Evolutionary conservation across 2,888 invertebrate species (phyloP).

Genomic region (Tuberolachnus salignus): DNA sequence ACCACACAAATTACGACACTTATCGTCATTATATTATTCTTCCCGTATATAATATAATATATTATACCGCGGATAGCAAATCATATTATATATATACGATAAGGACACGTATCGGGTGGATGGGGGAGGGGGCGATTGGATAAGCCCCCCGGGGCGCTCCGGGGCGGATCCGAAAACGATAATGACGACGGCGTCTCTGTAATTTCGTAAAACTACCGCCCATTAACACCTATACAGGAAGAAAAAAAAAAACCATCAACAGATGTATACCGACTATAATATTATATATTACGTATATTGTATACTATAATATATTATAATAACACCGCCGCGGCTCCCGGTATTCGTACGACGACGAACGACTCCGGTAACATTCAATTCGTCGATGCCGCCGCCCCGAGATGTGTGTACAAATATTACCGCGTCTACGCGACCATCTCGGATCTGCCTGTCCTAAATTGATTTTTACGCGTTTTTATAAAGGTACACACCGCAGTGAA

Average conservation of each 20-base stretch:
- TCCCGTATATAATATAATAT: conserved; percentile 11
- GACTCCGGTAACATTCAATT: conserved; percentile 38
- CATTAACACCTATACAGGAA: conserved; percentile 47
- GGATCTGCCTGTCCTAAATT: conserved; percentile 29
- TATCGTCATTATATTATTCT: neutral
- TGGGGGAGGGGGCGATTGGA: too few relatives aligned
- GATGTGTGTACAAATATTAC: neutral
- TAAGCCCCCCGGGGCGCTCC: conserved; percentile 21
- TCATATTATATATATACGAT: neutral
- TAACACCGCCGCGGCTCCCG: conserved; percentile 18
- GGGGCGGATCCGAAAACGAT: conserved; percentile 39
- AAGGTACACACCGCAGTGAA: too few relatives aligned
- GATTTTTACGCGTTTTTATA: conserved; percentile 32
- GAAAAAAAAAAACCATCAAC: conserved; percentile 14
- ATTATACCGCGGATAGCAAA: neutral
- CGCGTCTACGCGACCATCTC: neutral
- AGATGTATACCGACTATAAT: conserved; percentile 38
- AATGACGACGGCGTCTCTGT: conserved; percentile 39
- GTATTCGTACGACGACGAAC: too few relatives aligned
- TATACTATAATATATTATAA: too few relatives aligned
- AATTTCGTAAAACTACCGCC: conserved; percentile 52
- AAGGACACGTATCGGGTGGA: neutral
- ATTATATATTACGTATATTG: too few relatives aligned
- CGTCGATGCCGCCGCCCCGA: neutral
- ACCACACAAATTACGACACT: neutral